These are phyloP conservation scores for Notodromas monacha DNA, from an alignment of 2,888 invertebrate genomes.

Conservation along the genomic window DNA sequence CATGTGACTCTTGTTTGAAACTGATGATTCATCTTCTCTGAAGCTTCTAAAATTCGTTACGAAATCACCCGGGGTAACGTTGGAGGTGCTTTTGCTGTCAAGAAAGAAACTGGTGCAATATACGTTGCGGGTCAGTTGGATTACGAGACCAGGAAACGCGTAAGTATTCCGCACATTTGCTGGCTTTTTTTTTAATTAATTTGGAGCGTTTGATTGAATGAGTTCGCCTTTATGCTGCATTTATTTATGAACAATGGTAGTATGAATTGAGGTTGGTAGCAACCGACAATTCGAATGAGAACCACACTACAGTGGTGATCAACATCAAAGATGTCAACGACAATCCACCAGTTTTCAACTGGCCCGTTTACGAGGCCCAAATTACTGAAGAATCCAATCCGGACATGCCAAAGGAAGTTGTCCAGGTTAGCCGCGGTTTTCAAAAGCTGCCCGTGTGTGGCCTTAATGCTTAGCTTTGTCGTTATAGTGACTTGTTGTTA, in stretches of 20 bases:
- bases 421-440: conserved; percentile 46
- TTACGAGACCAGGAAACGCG: conserved; percentile 79
- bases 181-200: conserved; percentile 12
- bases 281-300: conserved; percentile 82
- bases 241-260: conserved; percentile 17
- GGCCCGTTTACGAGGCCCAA: conserved; percentile 72
- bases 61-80: conserved; percentile 97
- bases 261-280: conserved; percentile 77
- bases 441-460: no score
- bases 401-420: conserved; percentile 63
- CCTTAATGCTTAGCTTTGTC: no score
- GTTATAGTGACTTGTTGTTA: not conserved
- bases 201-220: not conserved
- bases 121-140: conserved; percentile 87
- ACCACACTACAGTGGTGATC: conserved; percentile 81
- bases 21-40: conserved; percentile 13
- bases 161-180: no score
- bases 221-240: not conserved
- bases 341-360: conserved; percentile 82
- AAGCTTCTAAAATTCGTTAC: conserved; percentile 94
- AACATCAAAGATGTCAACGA: conserved; percentile 93
- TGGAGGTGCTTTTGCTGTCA: conserved; percentile 86
- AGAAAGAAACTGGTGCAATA: conserved; percentile 93
- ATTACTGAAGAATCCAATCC: conserved; percentile 84
- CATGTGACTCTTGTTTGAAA: not conserved